Percentiles rank a stretch among this genome's conserved stretches.
Evolutionary conservation across 2,797 vertebrate species (phyloP).

Genomic region (Aulostomus chinensis): DNA sequence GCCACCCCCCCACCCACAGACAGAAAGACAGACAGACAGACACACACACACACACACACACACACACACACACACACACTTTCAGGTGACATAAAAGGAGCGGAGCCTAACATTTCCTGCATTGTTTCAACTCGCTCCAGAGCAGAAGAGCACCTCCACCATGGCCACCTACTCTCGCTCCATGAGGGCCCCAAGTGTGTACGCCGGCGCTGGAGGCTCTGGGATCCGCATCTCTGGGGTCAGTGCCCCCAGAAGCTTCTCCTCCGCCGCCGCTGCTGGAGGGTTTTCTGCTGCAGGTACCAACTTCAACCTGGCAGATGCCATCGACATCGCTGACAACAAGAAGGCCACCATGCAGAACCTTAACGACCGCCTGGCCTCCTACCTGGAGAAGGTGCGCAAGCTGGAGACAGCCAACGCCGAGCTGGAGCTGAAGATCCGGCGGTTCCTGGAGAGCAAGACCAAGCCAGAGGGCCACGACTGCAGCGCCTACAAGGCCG

Average conservation of each 20-base stretch:
- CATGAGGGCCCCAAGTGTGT: constrained; percentile 68
- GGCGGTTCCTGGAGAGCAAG: constrained; percentile 76
- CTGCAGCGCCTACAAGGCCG: constrained; percentile 63
- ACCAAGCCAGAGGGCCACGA: constrained; percentile 67
- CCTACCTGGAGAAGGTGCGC: constrained; percentile 85
- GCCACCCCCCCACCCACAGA: no score
- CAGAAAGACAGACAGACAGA: no score
- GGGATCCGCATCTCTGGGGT: constrained; percentile 59
- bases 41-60: no score
- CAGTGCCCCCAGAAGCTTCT: constrained; percentile 19
- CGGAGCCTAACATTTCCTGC: background rate
- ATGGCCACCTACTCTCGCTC: constrained; percentile 22
- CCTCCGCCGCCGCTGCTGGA: constrained; percentile 1
- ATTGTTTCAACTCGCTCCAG: constrained; percentile 35
- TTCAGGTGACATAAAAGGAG: constrained; percentile 36
- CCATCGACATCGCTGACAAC: constrained; percentile 22
- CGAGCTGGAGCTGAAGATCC: constrained; percentile 87
- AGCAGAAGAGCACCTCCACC: constrained; percentile 27
- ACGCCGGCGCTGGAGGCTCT: constrained; percentile 65
- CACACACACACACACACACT: no score
- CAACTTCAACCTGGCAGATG: constrained; percentile 39
- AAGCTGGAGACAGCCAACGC: constrained; percentile 83
- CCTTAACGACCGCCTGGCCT: constrained; percentile 88
- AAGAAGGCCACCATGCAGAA: constrained; percentile 84
- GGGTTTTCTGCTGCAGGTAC: background rate